Conservation (phyloP, 2,888 invertebrate genomes). For the Pinctada fucata region DNA sequence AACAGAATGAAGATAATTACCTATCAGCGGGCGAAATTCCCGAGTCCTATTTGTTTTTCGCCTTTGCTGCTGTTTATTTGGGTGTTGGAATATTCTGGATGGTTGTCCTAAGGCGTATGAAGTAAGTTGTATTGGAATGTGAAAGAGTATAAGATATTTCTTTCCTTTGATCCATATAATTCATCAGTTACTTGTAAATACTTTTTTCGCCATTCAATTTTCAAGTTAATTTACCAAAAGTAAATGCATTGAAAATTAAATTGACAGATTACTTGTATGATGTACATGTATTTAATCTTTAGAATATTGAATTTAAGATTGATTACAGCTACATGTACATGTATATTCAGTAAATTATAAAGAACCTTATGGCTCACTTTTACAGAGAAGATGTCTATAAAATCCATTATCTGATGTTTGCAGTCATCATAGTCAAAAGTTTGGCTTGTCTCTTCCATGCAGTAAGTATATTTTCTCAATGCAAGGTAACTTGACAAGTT, state of each 20-base stretch:
- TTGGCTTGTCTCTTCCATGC: constrained; percentile 96
- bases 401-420: constrained; percentile 97
- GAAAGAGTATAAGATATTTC: too few relatives aligned
- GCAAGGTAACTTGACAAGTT: too few relatives aligned
- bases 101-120: constrained; percentile 85
- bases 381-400: constrained; percentile 84
- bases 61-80: constrained; percentile 93
- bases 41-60: constrained; percentile 92
- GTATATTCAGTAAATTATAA: too few relatives aligned
- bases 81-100: constrained; percentile 95
- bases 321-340: too few relatives aligned
- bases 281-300: too few relatives aligned
- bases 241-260: too few relatives aligned
- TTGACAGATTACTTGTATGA: too few relatives aligned
- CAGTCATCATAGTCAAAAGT: constrained; percentile 93
- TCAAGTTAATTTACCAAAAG: too few relatives aligned
- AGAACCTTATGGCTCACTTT: not conserved
- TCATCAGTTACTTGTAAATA: too few relatives aligned
- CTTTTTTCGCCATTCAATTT: too few relatives aligned
- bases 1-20: constrained; percentile 89
- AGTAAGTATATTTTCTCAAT: constrained; percentile 68
- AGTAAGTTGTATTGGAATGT: constrained; percentile 60
- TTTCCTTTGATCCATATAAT: too few relatives aligned
- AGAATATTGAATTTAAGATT: too few relatives aligned
- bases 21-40: constrained; percentile 98